A percentile compares a stretch with the other conserved stretches of the same genome.
Evolutionary conservation across 2,888 invertebrate genomes (phyloP).

Genomic region (Sminthurides aquaticus): DNA sequence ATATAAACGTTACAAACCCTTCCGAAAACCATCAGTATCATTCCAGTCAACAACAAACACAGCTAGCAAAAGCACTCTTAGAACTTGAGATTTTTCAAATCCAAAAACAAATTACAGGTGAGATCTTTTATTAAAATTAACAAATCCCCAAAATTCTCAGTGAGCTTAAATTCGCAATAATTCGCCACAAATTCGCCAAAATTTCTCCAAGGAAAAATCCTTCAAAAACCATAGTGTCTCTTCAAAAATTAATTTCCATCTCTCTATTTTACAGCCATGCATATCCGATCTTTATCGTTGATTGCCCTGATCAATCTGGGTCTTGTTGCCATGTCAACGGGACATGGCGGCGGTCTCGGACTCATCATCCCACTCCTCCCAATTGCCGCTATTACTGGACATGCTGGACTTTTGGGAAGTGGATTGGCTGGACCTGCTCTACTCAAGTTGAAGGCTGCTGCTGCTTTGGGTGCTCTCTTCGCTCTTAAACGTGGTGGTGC

Average conservation of each 20-base stretch:
- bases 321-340: constrained; percentile 26
- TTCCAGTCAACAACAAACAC: not conserved
- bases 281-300: constrained; percentile 22
- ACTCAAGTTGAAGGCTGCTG: constrained; percentile 40
- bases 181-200: no score
- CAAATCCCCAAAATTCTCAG: not conserved
- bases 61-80: not conserved
- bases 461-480: constrained; percentile 23
- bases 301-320: constrained; percentile 28
- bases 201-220: not conserved
- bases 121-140: not conserved
- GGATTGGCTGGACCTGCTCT: constrained; percentile 37
- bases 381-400: constrained; percentile 37
- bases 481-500: constrained; percentile 8
- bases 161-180: no score
- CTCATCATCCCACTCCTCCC: constrained; percentile 32
- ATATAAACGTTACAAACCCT: not conserved
- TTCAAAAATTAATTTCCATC: not conserved
- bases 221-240: not conserved
- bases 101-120: no score
- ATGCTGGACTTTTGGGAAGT: constrained; percentile 32
- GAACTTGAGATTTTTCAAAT: not conserved
- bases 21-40: not conserved
- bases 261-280: constrained; percentile 36
- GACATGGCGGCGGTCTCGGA: constrained; percentile 27